phyloP scores from a whole-genome alignment of 1,140 invertebrate species.

The Probaryconus sp. region DNA sequence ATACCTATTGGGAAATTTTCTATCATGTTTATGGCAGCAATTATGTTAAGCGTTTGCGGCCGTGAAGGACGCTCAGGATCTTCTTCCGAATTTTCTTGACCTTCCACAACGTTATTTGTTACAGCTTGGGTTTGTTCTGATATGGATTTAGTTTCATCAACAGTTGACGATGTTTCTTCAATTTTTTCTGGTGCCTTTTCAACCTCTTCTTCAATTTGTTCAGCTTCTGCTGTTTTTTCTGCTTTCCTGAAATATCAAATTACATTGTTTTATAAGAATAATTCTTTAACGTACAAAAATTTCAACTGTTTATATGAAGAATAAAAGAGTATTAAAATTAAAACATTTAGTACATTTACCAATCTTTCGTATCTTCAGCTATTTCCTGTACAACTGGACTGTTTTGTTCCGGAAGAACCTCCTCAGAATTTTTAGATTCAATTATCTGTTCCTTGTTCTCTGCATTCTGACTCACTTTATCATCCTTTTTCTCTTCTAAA shows the following conservation, averaged over 20 bases:
- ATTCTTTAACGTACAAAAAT: too few relatives aligned
- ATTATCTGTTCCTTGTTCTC: slow-evolving; percentile 38
- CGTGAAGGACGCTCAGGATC: slow-evolving; percentile 65
- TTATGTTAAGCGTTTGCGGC: slow-evolving; percentile 74
- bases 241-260: slow-evolving; percentile 19
- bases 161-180: slow-evolving; percentile 16
- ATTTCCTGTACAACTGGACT: slow-evolving; percentile 19
- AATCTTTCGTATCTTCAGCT: slow-evolving; percentile 35
- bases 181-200: slow-evolving; percentile 9
- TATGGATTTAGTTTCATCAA: slow-evolving; percentile 19
- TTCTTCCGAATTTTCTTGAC: slow-evolving; percentile 59
- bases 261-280: too few relatives aligned
- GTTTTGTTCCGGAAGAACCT: slow-evolving; percentile 18
- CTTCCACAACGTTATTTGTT: slow-evolving; percentile 45
- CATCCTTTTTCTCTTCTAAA: slow-evolving; percentile 20
- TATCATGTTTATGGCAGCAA: slow-evolving; percentile 66
- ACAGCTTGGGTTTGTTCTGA: slow-evolving; percentile 26
- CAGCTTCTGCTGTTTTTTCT: slow-evolving; percentile 15
- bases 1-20: slow-evolving; percentile 63
- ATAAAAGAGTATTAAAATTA: slow-evolving; percentile 2
- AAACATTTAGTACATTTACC: too few relatives aligned
- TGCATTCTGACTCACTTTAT: slow-evolving; percentile 31
- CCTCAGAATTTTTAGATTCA: background rate
- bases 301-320: too few relatives aligned
- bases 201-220: slow-evolving; percentile 19